Evolutionary conservation across 2,113 vertebrate genomes (phyloP).

Genomic region (Ranitomeya imitator): DNA sequence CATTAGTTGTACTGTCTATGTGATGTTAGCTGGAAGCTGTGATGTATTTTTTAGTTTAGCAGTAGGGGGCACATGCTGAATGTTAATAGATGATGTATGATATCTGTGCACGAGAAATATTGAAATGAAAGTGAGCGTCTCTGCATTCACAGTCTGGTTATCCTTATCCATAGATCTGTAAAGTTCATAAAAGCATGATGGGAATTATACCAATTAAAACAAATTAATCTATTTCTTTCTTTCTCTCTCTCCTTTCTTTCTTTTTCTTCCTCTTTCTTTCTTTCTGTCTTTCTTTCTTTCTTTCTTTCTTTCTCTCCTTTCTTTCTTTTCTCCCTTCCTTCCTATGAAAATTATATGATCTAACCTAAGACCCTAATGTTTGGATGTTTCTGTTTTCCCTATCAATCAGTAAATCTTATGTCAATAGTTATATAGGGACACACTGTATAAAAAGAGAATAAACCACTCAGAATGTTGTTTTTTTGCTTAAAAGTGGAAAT

Average conservation of each 20-base stretch:
- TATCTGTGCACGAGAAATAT: not conserved
- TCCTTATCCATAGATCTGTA: not conserved
- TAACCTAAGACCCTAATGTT: constrained; percentile 17
- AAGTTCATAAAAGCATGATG: not conserved
- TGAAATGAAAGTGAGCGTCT: not conserved
- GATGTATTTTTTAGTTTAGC: constrained; percentile 56
- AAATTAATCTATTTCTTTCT: not conserved
- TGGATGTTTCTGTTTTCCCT: constrained; percentile 21
- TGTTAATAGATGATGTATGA: constrained; percentile 24
- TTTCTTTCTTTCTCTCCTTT: not conserved
- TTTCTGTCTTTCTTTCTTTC: not conserved
- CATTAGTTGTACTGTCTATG: constrained; percentile 19
- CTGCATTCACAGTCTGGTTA: not conserved
- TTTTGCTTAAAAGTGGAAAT: not conserved
- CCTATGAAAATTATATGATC: constrained; percentile 18
- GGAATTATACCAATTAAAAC: no score
- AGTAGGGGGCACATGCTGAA: constrained; percentile 56
- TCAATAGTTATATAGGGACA: constrained; percentile 13
- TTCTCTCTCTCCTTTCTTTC: not conserved
- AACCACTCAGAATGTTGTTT: not conserved
- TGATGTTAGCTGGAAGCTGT: not conserved
- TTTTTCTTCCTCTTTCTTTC: not conserved
- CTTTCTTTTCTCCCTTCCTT: not conserved
- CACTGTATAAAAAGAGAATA: not conserved
- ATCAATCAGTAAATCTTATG: constrained; percentile 26